Base-by-base conservation (phyloP, 2,797 vertebrate genomes). In the Gymnoscopelus microlampas region DNA sequence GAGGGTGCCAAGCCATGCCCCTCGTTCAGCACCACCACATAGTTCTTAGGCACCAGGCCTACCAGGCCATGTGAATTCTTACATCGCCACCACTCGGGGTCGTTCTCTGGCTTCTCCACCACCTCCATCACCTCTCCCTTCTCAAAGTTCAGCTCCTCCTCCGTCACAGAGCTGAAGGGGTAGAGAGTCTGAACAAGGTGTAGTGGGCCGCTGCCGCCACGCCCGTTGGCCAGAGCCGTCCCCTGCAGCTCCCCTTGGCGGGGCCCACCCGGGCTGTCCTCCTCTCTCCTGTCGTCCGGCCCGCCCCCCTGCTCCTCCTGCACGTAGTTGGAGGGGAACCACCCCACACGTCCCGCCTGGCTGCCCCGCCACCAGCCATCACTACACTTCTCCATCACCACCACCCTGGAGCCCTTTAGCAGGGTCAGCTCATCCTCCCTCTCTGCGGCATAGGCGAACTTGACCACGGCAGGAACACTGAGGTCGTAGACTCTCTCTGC, bases 61-160 rank as follows among this genome's bases (percentile, higher is more conserved):
- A 98, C 95, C 54, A 96, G 93, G 68, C 98, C 98, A 11, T 91
- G 93, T 3, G 95, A 93, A 86, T 98, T 98, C 92, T 95, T 96
- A 95, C 98, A 99, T 84, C 95, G 94, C 98, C 98, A 99, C 98
- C 98, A 99, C 86, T 99, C 98, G 0, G 98, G 98, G 89, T 99
- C 98, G 0, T 99, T 98, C 87, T 98, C 97, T 0, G 98, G 98
- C 88, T 99, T 99, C 93, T 99, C 98, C 74, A 99, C 93, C 79
- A 99, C 97, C 88, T 99, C 97, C 98, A 99, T 99, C 13, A 96
- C 95, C 89, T 99, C 98, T 1, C 98, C 98, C 85, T 99, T 99
- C 81, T 98, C 97, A 87, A 99, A 99, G 91, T 97, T 99, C 82
- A 99, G 95, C 94, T 99, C 98, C 91, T 99, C 98, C 66, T 98